Evolutionary conservation across 92 coral and sea anemone species (phyloP).

Genomic region (Porites evermanni): DNA sequence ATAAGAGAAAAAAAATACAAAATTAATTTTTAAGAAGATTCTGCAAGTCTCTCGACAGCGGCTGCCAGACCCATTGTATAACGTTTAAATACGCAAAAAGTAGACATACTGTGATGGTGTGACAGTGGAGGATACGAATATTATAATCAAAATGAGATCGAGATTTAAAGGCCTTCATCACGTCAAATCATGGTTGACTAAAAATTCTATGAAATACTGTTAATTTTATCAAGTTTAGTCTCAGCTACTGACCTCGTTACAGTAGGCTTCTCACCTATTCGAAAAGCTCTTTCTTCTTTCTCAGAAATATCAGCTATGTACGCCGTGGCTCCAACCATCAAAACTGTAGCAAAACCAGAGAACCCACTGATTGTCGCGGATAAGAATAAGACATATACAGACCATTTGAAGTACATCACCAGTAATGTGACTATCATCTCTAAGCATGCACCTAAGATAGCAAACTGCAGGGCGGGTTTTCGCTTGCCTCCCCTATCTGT

Average conservation of each 20-base stretch:
- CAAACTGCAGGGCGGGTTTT: conserved; percentile 60
- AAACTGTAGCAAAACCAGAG: conserved; percentile 69
- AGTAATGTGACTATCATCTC: conserved; percentile 53
- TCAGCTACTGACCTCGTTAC: neutral
- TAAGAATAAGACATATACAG: conserved; percentile 60
- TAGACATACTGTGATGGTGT: no score
- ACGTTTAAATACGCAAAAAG: no score
- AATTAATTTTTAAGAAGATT: neutral
- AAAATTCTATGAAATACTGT: no score
- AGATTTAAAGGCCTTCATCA: no score
- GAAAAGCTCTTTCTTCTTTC: conserved; percentile 56
- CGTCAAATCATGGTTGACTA: no score
- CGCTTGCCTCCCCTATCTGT: conserved; percentile 69
- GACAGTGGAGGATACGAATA: no score
- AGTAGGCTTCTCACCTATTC: conserved; percentile 60
- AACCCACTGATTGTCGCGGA: conserved; percentile 67
- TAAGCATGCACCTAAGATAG: conserved; percentile 63
- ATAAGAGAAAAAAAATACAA: no score
- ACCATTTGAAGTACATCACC: conserved; percentile 76
- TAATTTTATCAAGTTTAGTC: neutral
- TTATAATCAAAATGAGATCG: no score
- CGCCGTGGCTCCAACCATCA: conserved; percentile 69
- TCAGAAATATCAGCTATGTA: conserved; percentile 76
- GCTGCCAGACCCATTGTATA: no score
- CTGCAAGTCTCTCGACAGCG: neutral